phyloP scores from a whole-genome alignment of 2,113 vertebrate species.

The Climacteris rufus region DNA sequence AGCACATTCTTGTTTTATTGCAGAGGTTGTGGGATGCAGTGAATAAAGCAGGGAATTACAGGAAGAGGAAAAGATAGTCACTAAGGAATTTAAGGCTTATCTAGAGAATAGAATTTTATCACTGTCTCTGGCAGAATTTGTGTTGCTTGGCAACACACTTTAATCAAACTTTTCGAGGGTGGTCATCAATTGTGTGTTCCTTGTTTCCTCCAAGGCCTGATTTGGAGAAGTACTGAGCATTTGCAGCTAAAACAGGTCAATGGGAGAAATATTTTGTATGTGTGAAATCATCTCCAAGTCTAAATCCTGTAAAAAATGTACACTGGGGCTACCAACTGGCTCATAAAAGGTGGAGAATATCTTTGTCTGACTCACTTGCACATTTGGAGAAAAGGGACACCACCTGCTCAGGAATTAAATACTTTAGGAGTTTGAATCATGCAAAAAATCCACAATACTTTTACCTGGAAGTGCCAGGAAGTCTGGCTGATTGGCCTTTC shows the following conservation, averaged over 20 bases:
- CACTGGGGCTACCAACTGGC: not conserved
- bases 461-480: not conserved
- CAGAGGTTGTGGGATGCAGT: not conserved
- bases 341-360: not conserved
- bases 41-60: not conserved
- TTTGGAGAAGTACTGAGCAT: not conserved
- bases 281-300: not conserved
- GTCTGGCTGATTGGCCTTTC: not conserved
- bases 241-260: not conserved
- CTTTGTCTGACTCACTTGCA: not conserved
- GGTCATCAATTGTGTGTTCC: not conserved
- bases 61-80: not conserved
- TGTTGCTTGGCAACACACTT: conserved; percentile 39
- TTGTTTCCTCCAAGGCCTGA: not conserved
- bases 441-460: not conserved
- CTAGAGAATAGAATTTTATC: not conserved
- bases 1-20: not conserved
- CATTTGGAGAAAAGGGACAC: not conserved
- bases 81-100: not conserved
- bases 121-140: not conserved
- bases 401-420: not conserved
- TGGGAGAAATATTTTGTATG: not conserved
- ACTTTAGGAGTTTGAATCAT: not conserved
- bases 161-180: conserved; percentile 5
- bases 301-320: not conserved